phyloP scores from a whole-genome alignment of 2,888 invertebrate species.

The Hyposoter didymator region DNA sequence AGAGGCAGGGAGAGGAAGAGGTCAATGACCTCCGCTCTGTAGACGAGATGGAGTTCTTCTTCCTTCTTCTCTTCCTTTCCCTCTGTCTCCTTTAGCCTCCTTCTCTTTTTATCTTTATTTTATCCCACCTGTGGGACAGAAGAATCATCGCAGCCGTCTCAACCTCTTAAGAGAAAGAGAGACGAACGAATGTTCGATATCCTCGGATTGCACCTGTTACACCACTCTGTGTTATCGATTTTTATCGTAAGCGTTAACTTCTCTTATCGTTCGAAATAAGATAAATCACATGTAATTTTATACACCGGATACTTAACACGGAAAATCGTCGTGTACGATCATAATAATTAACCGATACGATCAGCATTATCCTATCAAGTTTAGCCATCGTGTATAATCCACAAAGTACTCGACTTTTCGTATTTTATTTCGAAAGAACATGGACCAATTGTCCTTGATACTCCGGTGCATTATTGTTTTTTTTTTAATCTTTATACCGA shows the following conservation, averaged over 20 bases:
- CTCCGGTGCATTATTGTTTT: background rate
- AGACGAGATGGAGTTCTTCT: slow-evolving; percentile 42
- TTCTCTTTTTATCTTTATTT: slow-evolving; percentile 25
- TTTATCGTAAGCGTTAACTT: slow-evolving; percentile 46
- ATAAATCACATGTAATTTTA: slow-evolving; percentile 29
- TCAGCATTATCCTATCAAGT: background rate
- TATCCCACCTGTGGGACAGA: slow-evolving; percentile 49
- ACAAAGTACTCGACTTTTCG: background rate
- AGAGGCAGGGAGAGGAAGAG: slow-evolving; percentile 47
- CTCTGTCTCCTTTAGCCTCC: slow-evolving; percentile 32
- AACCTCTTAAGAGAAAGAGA: slow-evolving; percentile 29
- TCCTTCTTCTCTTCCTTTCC: slow-evolving; percentile 26
- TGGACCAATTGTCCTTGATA: background rate
- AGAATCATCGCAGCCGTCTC: slow-evolving; percentile 39
- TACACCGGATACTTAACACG: background rate
- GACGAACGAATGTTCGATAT: slow-evolving; percentile 38
- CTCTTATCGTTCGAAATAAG: slow-evolving; percentile 23
- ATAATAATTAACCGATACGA: slow-evolving; percentile 3
- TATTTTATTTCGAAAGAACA: background rate
- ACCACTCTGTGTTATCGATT: slow-evolving; percentile 55
- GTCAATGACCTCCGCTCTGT: slow-evolving; percentile 45
- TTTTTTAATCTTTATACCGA: background rate
- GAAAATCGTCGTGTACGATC: slow-evolving; percentile 14
- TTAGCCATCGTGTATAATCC: background rate
- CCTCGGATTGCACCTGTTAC: slow-evolving; percentile 60